Conservation (phyloP, 2,797 vertebrate genomes). For the Chelon auratus region DNA sequence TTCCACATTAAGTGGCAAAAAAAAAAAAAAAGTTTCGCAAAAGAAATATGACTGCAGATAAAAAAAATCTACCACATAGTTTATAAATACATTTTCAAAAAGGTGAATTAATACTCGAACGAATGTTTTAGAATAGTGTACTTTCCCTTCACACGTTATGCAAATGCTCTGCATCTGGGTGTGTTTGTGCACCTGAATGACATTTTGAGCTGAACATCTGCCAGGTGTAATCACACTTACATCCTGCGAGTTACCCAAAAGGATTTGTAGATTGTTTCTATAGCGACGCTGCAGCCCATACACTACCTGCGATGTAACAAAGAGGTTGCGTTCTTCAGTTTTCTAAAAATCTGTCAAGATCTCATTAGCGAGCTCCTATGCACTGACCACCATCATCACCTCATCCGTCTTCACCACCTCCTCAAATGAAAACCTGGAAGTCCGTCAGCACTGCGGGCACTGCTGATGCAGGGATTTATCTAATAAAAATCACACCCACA, state of each 20-base stretch:
- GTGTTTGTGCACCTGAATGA: slow-evolving; percentile 42
- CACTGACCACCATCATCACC: slow-evolving; percentile 12
- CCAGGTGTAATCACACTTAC: slow-evolving; percentile 20
- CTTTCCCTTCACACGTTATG: slow-evolving; percentile 14
- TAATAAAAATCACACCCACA: slow-evolving; percentile 33
- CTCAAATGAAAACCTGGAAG: slow-evolving; percentile 45
- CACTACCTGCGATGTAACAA: background rate
- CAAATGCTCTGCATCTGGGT: slow-evolving; percentile 13
- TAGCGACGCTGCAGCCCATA: slow-evolving; percentile 13
- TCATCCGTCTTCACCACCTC: background rate
- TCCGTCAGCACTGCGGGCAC: slow-evolving; percentile 17
- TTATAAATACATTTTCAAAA: background rate
- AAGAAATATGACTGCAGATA: background rate
- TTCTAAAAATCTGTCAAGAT: slow-evolving; percentile 3
- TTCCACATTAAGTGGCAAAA: background rate
- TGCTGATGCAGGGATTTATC: slow-evolving; percentile 16
- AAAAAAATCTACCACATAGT: background rate
- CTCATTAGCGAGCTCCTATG: background rate
- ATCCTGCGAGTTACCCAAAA: background rate
- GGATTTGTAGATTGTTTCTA: slow-evolving; percentile 12
- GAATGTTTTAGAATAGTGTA: background rate
- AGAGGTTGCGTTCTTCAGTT: background rate
- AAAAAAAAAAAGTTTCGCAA: background rate
- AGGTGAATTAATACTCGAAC: background rate
- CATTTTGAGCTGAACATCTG: slow-evolving; percentile 19